Evolutionary conservation across 92 coral and sea anemone species (phyloP), one percentile per base, ranked within the genome.

Genomic region (Parazoanthus swiftii): DNA sequence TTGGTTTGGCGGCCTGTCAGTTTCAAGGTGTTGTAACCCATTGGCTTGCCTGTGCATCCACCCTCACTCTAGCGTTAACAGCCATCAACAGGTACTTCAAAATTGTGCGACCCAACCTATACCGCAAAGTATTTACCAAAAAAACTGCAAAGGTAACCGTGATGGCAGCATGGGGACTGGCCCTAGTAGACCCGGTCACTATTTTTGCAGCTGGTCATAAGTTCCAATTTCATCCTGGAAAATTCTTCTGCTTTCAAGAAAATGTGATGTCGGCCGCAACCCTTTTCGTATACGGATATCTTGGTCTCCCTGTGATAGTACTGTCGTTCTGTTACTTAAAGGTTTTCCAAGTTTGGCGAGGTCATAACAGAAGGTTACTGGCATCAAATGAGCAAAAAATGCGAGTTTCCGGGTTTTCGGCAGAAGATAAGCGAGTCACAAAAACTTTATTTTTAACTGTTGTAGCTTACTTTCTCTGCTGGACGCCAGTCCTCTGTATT

Each of bases 201-300:
- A 65, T 70, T 33, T 70, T 81, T 16, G 43, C 48, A 13, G 74
- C 73, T 70, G 70, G 86, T 21, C 73, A 25, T 33, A 58, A 36
- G 29, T 81, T 58, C 39, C 38, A 81, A 66, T 81, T 81, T 70
- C 70, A 81, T 70, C 73, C 86, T 18, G 86, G 86, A 13, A 81
- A 81, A 35, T 65, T 70, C 48, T 81, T 81, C 75, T 56, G 86
- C 71, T 70, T 81, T 56, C 74, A 81, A 38, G 86, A 81, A 81
- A 70, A 58, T 16, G 37, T 59, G 39, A 16, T 37, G 2, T 74
- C 79, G 25, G 20, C 79, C 46, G 79, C 79, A 16, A 74, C 79
- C n/a, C 50, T 74, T 74, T 74, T 74, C 48, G 4, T 74, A 18
- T 74, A 74, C 48, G 23, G 10, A 1, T 81, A 58, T 33, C 70